These are phyloP conservation scores for Urocynchramus pylzowi DNA, from an alignment of 2,113 vertebrate genomes.

Conservation along the genomic window DNA sequence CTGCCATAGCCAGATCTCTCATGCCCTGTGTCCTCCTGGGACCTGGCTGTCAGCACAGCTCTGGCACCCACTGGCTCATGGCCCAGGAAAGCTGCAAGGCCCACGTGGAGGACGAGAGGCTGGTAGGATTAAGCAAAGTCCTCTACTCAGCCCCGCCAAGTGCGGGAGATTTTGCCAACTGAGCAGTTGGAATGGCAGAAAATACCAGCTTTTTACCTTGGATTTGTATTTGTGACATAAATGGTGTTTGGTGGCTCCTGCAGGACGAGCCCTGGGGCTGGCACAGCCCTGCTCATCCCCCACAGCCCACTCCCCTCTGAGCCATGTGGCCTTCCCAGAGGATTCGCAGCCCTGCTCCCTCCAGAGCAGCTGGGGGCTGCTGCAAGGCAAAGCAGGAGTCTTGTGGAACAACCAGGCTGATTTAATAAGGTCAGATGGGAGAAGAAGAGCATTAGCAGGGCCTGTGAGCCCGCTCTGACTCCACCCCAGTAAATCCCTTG, in stretches of 20 bases:
- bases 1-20: background rate
- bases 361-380: background rate
- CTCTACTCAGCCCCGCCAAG: rapidly evolving
- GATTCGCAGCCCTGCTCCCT: background rate
- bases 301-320: background rate
- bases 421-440: constrained; percentile 1
- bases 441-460: background rate
- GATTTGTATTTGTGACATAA: background rate
- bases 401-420: background rate
- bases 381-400: background rate
- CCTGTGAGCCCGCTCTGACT: background rate
- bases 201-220: background rate
- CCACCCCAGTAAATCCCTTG: background rate
- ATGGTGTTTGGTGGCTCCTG: background rate
- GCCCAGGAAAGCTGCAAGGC: background rate
- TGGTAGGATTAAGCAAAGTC: background rate
- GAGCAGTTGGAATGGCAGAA: background rate
- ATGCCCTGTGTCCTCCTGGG: background rate
- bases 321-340: background rate
- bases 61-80: rapidly evolving
- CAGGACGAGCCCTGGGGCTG: background rate
- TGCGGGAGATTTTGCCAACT: background rate
- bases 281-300: background rate
- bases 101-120: background rate
- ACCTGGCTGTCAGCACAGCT: background rate